Evolutionary conservation across 2,797 vertebrate species (phyloP).

Genomic region (Poeciliopsis paucimaculata): DNA sequence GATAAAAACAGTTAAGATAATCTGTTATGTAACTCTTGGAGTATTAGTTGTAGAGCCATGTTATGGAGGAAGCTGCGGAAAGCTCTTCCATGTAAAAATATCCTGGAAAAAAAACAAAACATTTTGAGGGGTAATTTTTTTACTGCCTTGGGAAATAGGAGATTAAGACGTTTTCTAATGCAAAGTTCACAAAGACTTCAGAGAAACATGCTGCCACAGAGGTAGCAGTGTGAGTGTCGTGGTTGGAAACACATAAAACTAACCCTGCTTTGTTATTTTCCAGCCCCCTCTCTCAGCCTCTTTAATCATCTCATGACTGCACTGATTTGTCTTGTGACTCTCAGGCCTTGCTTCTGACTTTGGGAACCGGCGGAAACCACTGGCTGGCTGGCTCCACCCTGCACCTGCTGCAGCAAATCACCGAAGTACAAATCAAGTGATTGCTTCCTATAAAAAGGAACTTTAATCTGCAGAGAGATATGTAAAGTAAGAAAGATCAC

Average conservation of each 20-base stretch:
- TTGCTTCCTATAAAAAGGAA: neutral
- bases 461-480: neutral
- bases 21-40: slow-evolving; percentile 60
- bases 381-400: neutral
- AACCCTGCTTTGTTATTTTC: neutral
- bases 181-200: neutral
- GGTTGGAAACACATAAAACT: neutral
- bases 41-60: slow-evolving; percentile 38
- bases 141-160: neutral
- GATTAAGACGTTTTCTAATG: neutral
- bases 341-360: neutral
- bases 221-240: neutral
- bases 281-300: neutral
- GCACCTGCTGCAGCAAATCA: neutral
- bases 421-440: neutral
- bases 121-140: neutral
- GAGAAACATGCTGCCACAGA: neutral
- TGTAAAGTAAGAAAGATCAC: neutral
- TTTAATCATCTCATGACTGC: neutral
- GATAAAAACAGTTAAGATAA: slow-evolving; percentile 54
- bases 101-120: neutral
- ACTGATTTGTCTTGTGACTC: slow-evolving; percentile 6
- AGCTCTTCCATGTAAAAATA: neutral
- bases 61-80: slow-evolving; percentile 13
- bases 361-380: neutral